Evolutionary conservation across 2,113 vertebrate genomes (phyloP).

Genomic region (Petaurus breviceps): DNA sequence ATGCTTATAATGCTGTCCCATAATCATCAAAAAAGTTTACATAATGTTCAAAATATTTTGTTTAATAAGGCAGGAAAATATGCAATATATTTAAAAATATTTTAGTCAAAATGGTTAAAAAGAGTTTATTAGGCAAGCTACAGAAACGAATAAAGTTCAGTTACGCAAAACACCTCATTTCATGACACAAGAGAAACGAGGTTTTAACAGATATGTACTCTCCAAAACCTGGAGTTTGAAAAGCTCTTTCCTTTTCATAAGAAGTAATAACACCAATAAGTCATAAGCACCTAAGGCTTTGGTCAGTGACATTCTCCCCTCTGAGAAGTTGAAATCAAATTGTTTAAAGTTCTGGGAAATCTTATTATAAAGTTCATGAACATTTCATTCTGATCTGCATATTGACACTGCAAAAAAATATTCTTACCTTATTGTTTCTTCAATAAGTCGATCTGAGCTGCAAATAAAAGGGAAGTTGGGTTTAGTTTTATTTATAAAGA

Average conservation of each 20-base stretch:
- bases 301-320: constrained; percentile 37
- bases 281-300: neutral
- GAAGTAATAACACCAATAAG: neutral
- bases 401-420: neutral
- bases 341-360: constrained; percentile 1
- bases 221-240: neutral
- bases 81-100: neutral
- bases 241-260: neutral
- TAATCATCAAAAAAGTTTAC: neutral
- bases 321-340: constrained; percentile 32
- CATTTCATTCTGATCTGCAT: neutral
- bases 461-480: constrained; percentile 71
- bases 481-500: constrained; percentile 25
- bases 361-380: constrained; percentile 7
- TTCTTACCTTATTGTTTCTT: constrained; percentile 98
- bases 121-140: neutral
- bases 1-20: neutral
- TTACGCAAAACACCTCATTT: neutral
- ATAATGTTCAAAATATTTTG: neutral
- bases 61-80: neutral
- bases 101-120: neutral
- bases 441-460: constrained; percentile 98
- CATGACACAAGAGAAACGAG: neutral
- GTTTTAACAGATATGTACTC: neutral
- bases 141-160: neutral